A percentile compares a stretch with the other conserved stretches of the same genome.
These are phyloP conservation scores for Apotomis turbidana DNA, from an alignment of 2,888 invertebrate species.

Conservation along the genomic window DNA sequence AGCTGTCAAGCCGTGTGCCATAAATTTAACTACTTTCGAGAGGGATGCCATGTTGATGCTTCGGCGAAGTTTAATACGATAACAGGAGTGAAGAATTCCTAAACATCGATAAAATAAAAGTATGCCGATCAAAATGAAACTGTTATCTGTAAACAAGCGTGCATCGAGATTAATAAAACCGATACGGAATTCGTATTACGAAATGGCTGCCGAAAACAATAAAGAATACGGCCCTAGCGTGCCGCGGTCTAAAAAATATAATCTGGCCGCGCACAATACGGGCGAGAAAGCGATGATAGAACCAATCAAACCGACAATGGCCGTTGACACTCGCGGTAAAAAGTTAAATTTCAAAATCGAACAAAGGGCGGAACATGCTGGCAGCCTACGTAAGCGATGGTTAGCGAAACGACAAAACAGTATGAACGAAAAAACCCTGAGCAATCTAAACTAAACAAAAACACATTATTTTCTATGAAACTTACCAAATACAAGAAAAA, in stretches of 20 bases:
- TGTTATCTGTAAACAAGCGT: slow-evolving; percentile 50
- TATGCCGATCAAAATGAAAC: slow-evolving; percentile 51
- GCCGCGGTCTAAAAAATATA: slow-evolving; percentile 52
- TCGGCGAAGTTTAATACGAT: neutral
- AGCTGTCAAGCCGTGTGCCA: slow-evolving; percentile 37
- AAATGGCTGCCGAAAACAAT: slow-evolving; percentile 50
- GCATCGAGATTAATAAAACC: slow-evolving; percentile 51
- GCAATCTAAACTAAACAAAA: neutral
- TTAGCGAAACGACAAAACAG: slow-evolving; percentile 22
- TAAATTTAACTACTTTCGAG: slow-evolving; percentile 40
- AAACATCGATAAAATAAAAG: slow-evolving; percentile 44
- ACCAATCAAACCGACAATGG: slow-evolving; percentile 69
- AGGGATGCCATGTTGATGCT: slow-evolving; percentile 25
- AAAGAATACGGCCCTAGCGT: slow-evolving; percentile 49
- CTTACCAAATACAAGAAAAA: neutral
- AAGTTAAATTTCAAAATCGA: slow-evolving; percentile 52
- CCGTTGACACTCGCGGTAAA: slow-evolving; percentile 61
- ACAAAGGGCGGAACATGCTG: slow-evolving; percentile 74
- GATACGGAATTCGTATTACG: slow-evolving; percentile 55
- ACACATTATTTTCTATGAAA: neutral
- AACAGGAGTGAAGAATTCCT: slow-evolving; percentile 18
- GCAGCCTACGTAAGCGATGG: slow-evolving; percentile 46
- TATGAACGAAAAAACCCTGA: neutral
- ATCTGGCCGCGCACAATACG: slow-evolving; percentile 59
- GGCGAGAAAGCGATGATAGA: slow-evolving; percentile 53